Percentiles rank a stretch among this genome's conserved stretches.
phyloP scores from a whole-genome alignment of 2,797 vertebrate genomes.

The Brachyrhaphis roseni region DNA sequence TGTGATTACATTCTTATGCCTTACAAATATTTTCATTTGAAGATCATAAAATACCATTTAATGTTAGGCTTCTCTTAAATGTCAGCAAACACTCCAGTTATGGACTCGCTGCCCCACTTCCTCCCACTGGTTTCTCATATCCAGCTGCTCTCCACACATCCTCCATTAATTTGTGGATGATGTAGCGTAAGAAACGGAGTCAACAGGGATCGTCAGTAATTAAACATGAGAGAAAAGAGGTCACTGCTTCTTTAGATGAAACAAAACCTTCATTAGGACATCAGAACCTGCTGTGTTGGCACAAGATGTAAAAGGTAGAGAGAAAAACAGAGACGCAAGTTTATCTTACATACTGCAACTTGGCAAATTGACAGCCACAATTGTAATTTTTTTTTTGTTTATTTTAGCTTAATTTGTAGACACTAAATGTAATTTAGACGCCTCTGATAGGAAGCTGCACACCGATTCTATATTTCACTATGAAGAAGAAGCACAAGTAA shows the following conservation, averaged over 20 bases:
- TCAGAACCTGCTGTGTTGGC: slow-evolving; percentile 19
- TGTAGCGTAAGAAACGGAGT: slow-evolving; percentile 33
- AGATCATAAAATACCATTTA: background rate
- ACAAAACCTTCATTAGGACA: slow-evolving; percentile 36
- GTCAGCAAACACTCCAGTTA: background rate
- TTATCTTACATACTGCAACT: slow-evolving; percentile 4
- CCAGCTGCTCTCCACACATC: slow-evolving; percentile 14
- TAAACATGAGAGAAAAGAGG: slow-evolving; percentile 36
- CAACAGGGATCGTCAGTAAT: slow-evolving; percentile 30
- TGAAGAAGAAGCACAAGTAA: background rate
- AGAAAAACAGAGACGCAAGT: background rate
- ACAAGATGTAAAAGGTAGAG: slow-evolving; percentile 18
- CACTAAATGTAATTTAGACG: background rate
- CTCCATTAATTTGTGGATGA: slow-evolving; percentile 29
- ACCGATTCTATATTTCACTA: background rate
- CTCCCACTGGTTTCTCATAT: slow-evolving; percentile 12
- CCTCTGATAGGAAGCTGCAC: background rate
- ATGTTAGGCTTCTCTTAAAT: background rate
- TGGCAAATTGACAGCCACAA: background rate
- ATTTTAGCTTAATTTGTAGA: background rate
- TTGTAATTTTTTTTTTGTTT: background rate
- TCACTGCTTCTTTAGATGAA: slow-evolving; percentile 27
- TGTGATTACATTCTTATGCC: background rate
- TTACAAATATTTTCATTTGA: background rate
- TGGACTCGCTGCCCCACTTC: background rate